phyloP scores from a whole-genome alignment of 1,140 invertebrate genomes.

The Argopecten irradians region DNA sequence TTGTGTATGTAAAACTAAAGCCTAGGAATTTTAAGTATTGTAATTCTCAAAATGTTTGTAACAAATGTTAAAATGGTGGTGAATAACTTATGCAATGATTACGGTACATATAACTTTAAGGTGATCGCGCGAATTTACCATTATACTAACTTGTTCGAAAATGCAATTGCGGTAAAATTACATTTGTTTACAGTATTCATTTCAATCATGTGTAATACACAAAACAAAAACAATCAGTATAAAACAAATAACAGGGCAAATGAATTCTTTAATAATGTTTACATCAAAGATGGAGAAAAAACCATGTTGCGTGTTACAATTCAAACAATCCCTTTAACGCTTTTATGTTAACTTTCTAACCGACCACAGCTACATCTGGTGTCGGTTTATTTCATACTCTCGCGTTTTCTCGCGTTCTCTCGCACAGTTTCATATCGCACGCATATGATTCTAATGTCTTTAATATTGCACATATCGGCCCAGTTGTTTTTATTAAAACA shows the following conservation, averaged over 20 bases:
- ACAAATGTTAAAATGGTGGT: no score
- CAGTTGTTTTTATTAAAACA: background rate
- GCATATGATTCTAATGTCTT: background rate
- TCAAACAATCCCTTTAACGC: background rate
- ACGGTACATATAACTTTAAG: no score
- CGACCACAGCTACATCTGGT: background rate
- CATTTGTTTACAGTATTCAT: no score
- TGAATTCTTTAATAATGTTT: background rate
- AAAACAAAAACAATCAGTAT: constrained; percentile 13
- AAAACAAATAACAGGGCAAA: background rate
- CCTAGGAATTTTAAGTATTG: no score
- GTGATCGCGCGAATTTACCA: no score
- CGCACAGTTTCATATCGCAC: background rate
- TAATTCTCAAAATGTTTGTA: no score
- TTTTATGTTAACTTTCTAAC: background rate
- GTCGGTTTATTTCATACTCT: background rate
- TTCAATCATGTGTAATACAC: no score
- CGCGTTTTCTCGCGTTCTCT: background rate
- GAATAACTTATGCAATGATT: no score
- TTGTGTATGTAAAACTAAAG: no score
- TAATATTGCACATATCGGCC: constrained; percentile 1
- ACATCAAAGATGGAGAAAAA: constrained; percentile 9
- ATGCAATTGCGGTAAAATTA: no score
- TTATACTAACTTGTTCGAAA: no score
- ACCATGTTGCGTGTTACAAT: background rate